Percentiles rank a stretch among this genome's conserved stretches.
Conservation (phyloP, 1,140 invertebrate species). For the Drosophila simulans region DNA sequence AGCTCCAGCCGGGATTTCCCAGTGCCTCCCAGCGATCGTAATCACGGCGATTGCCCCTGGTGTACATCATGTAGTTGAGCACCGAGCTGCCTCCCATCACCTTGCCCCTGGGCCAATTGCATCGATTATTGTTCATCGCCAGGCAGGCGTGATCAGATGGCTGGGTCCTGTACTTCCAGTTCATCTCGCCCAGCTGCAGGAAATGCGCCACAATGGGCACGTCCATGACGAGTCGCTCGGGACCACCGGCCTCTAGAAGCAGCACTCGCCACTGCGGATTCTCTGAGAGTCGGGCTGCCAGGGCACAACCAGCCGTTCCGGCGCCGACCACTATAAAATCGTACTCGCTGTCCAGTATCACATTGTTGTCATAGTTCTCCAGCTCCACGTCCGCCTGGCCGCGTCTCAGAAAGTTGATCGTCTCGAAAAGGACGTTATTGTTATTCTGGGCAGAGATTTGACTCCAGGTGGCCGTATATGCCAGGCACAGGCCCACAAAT, state of each 20-base stretch:
- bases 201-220: constrained; percentile 88
- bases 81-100: constrained; percentile 93
- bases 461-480: not conserved
- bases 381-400: constrained; percentile 61
- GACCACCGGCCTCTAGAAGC: constrained; percentile 88
- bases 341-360: constrained; percentile 82
- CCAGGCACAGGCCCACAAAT: constrained; percentile 17
- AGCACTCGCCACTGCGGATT: constrained; percentile 87
- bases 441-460: constrained; percentile 45
- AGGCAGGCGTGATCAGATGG: constrained; percentile 85
- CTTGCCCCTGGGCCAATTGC: constrained; percentile 91
- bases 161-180: constrained; percentile 90
- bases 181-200: constrained; percentile 87
- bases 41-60: constrained; percentile 90
- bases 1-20: constrained; percentile 93
- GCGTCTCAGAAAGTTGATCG: constrained; percentile 71
- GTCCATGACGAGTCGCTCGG: constrained; percentile 88
- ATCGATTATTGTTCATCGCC: constrained; percentile 86
- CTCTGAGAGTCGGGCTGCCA: constrained; percentile 88
- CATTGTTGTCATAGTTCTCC: constrained; percentile 80
- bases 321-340: constrained; percentile 90
- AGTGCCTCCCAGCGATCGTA: constrained; percentile 92
- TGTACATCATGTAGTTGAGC: constrained; percentile 96
- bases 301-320: constrained; percentile 89
- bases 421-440: constrained; percentile 71